Evolutionary conservation across 2,113 vertebrate species (phyloP), one percentile per base, ranked within the genome.

Genomic region (Pseudonaja textilis): DNA sequence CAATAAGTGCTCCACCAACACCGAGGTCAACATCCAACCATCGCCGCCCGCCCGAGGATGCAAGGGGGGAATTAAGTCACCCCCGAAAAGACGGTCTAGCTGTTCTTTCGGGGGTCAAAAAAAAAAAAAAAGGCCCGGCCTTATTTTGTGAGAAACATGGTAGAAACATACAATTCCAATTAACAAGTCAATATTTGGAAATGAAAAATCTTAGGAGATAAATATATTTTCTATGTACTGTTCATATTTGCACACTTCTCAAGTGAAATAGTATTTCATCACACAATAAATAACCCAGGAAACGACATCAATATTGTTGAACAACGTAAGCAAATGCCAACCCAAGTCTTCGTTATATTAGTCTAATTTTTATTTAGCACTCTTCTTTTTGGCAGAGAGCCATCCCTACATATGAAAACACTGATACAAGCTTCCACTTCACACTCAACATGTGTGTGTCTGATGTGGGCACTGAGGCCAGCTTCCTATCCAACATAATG

Each of bases 231-330:
- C 96, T 94, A 97, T n/a, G 29, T n/a, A 97, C 96, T 94, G 87
- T 92, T 96, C 8, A 0, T 57, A 93, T 90, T 0, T 1, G 91
- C 94, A 96, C 95, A 96, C 95, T 93, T 95, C 95, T 96, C 96
- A 96, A 96, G 94, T 59, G 11, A 89, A 96, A 94, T 93, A 92
- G 96, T 97, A 92, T 96, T 95, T 96, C 92, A 94, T 91, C 94
- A 91, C 93, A 95, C 96, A 96, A 96, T 96, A 96, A 96, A 96
- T 96, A 91, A 96, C 93, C 87, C 92, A 95, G 9, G 94, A 95
- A 96, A 64, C 45, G 87, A 64, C 94, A 94, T 97, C 96, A 89
- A 59, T 94, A 93, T 97, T 96, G 26, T 94, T 96, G 93, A 94
- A 96, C 91, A 94, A 96, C 93, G 95, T 95, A 50, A 54, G 96